Base-by-base conservation (phyloP, 2,113 vertebrate species). In the Sapayoa aenigma region DNA sequence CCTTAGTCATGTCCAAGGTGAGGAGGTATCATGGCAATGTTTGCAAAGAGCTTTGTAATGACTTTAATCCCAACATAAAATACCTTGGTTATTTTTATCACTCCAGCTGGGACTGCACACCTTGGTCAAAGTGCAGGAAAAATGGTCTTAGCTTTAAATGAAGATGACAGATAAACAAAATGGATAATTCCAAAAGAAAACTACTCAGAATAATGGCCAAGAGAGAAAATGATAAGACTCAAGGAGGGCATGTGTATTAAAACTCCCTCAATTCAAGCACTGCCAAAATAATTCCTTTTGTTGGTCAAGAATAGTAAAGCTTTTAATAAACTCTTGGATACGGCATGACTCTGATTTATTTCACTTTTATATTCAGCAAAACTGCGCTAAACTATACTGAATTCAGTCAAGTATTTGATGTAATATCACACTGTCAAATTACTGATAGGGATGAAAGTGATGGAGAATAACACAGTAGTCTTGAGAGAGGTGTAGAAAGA, bases 1-100 rank as follows among this genome's bases (percentile, higher is more conserved):
- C 18, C 5, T 31, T 25, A 68, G 11, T 35, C n/a, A 21, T 22
- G 55, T 24, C 17, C 30, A 33, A 3, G 8, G 5, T 13, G 11
- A 41, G 25, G 5, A 27, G n/a, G 5, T 19, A 27, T 30, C 0
- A 0, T 31, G 30, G 35, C 55, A 76, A 5, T 46, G 47, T 47
- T 39, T 76, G 47, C 55, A 68, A 83, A 55, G 8, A 55, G n/a
- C 47, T 55, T 30, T 35, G 35, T 22, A 83, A 27, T 21, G 19
- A n/a, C n/a, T 35, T 35, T 41, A 33, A 4, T 49, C 41, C 55
- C 62, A n/a, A 27, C 30, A 47, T 42, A 35, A 76, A 83, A 83
- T 31, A 25, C 30, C 55, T 27, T n/a, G 21, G 30, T 41, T 76
- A 16, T 55, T 76, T 83, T 76, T 49, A 31, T 62, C 71, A 35